Base-by-base conservation (phyloP, 2,888 invertebrate genomes). In the Chloroclysta siterata region DNA sequence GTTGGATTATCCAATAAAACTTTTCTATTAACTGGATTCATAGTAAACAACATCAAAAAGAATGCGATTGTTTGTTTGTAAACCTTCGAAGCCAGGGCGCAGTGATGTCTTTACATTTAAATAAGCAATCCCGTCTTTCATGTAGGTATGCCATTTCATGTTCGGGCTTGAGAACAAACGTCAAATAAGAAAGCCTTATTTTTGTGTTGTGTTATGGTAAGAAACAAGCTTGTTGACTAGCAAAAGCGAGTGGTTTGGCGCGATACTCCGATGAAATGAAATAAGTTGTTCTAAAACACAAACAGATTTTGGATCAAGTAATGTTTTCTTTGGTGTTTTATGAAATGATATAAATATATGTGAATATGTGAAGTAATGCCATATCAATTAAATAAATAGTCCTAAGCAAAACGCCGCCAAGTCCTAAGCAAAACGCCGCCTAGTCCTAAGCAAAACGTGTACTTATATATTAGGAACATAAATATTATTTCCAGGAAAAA, bases 31-130 rank as follows among this genome's bases (percentile, higher is more conserved):
- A 67, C 66, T 70, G 56, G 60, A 66, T 53, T 67, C 53, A 56
- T 69, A 66, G 63, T 66, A 72, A 74, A 72, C 68, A 71, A 68
- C 67, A 71, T 75, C 65, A 65, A 70, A 67, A 72, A 68, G 65
- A 71, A 72, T 71, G 66, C 61, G 52, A 71, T 72, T 72, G 65
- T 73, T 68, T 66, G 63, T 53, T 67, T 33, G 6, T 33, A 28
- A 54, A 39, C 59, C 55, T 58, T 59, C 58, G 52, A 65, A 65
- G 52, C 41, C 29, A 29, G 58, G 58, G 42, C 41, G 22, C 46
- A 42, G 51, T 36, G 47, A 52, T 22, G 22, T 22, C 60, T 53
- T 64, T 59, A n/a, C 44, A 46, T 60, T 60, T 52, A 47, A 33
- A 52, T 11, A 39, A 39, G 36, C 46, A 63, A 59, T 60, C 46